Evolutionary conservation across 2,888 invertebrate genomes (phyloP).

Genomic region (Anaspis maculata): DNA sequence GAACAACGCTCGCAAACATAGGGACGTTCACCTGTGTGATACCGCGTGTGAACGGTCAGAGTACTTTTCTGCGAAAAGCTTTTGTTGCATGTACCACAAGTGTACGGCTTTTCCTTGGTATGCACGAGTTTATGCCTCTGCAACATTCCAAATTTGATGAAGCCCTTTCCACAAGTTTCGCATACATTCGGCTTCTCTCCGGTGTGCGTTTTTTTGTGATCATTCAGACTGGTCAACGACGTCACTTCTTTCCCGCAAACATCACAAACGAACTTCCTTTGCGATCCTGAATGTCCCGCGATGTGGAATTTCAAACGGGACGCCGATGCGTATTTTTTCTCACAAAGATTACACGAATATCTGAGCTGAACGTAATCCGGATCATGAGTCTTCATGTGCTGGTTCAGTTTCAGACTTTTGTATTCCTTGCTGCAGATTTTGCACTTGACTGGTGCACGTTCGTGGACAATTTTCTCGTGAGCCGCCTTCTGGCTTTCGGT

Average conservation of each 20-base stretch:
- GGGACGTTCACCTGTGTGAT: constrained; percentile 5
- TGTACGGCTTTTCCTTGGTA: too few relatives aligned
- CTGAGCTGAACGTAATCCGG: too few relatives aligned
- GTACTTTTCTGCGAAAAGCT: too few relatives aligned
- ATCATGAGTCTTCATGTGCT: constrained; percentile 26
- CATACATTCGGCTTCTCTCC: too few relatives aligned
- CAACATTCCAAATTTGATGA: too few relatives aligned
- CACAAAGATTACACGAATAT: constrained; percentile 1
- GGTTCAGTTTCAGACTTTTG: constrained; percentile 38
- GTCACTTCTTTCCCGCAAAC: constrained; percentile 26
- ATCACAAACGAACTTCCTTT: constrained; percentile 3
- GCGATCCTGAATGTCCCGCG: constrained; percentile 35
- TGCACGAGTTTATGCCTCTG: too few relatives aligned
- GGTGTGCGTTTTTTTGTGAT: constrained; percentile 29
- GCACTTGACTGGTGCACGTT: too few relatives aligned
- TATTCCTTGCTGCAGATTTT: neutral
- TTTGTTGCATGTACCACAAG: too few relatives aligned
- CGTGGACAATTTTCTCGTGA: too few relatives aligned
- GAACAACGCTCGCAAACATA: constrained; percentile 14
- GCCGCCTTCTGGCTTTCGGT: too few relatives aligned
- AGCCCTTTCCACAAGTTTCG: too few relatives aligned
- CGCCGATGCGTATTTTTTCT: neutral
- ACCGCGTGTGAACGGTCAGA: too few relatives aligned
- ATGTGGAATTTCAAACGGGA: neutral
- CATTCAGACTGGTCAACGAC: constrained; percentile 26